Conservation (phyloP, 2,888 invertebrate species). For the Allolobophora icterica region DNA sequence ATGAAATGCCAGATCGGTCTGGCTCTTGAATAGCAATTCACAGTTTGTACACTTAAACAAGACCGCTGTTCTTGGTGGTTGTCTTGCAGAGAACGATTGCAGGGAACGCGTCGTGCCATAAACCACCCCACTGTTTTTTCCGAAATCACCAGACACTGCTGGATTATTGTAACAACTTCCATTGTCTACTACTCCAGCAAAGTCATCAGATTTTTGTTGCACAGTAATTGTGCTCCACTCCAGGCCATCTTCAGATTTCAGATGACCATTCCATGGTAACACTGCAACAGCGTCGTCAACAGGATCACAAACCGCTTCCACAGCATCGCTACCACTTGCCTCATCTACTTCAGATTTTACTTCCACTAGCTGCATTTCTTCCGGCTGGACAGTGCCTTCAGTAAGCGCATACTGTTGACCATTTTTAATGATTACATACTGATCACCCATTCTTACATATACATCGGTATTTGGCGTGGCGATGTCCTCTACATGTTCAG, state of each 20-base stretch:
- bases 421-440: not conserved
- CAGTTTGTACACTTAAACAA: not conserved
- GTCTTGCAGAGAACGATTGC: not conserved
- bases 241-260: not conserved
- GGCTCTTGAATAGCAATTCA: not conserved
- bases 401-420: not conserved
- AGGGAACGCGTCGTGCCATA: not conserved
- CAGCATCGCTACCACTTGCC: not conserved
- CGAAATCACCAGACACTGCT: not conserved
- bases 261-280: not conserved
- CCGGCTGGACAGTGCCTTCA: conserved; percentile 12
- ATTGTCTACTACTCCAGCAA: not conserved
- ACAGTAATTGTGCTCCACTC: not conserved
- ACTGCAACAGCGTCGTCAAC: not conserved
- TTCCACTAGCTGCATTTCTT: conserved; percentile 7
- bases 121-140: not conserved
- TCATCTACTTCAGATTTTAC: conserved; percentile 30
- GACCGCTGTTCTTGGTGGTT: not conserved
- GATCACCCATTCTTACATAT: not conserved
- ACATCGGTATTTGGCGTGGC: not conserved
- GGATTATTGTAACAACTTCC: not conserved
- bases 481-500: not conserved
- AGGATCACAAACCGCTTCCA: not conserved
- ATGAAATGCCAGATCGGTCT: not conserved
- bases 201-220: not conserved